These are phyloP conservation scores for Urocynchramus pylzowi DNA, from an alignment of 2,113 vertebrate species.

Conservation along the genomic window DNA sequence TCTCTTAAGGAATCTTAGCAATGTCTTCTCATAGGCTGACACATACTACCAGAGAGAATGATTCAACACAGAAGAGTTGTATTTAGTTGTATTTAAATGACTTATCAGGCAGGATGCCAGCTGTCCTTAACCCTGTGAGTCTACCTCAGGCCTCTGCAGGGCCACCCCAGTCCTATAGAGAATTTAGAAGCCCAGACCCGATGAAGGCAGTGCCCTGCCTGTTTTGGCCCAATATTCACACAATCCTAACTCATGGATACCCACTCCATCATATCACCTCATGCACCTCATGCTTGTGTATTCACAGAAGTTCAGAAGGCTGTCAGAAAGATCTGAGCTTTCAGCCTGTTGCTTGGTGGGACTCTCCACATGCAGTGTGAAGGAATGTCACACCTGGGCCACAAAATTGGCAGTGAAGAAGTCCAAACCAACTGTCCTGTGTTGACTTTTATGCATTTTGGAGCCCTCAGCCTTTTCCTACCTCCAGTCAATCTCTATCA, in stretches of 20 bases:
- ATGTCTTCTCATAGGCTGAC: neutral
- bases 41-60: neutral
- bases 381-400: neutral
- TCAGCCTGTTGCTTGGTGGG: neutral
- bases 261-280: fast-evolving
- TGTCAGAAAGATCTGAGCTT: neutral
- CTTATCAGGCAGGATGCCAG: neutral
- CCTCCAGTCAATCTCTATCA: neutral
- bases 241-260: fast-evolving
- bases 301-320: neutral
- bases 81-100: neutral
- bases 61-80: neutral
- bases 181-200: neutral
- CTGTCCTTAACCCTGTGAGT: neutral
- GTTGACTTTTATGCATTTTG: neutral
- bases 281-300: neutral
- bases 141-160: neutral
- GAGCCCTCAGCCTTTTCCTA: neutral
- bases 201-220: neutral
- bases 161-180: fast-evolving
- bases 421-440: neutral
- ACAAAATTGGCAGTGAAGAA: neutral
- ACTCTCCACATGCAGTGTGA: fast-evolving
- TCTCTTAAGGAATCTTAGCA: neutral
- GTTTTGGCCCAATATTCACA: neutral